A percentile compares a stretch with the other conserved stretches of the same genome.
Conservation (phyloP, 2,797 vertebrate genomes). For the Poecilia velifera region DNA sequence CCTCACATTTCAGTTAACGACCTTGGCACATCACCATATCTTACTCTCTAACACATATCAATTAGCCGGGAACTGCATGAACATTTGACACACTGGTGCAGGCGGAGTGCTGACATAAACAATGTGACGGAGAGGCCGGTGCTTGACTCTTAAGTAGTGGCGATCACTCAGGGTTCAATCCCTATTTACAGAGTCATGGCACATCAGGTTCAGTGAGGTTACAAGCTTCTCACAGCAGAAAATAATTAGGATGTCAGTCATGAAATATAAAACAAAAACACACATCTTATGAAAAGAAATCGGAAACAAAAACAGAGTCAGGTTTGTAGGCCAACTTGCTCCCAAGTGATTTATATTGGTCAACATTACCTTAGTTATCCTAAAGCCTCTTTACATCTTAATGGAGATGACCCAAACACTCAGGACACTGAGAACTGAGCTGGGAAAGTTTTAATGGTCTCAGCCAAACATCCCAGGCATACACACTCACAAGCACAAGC, state of each 20-base stretch:
- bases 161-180: conserved; percentile 27
- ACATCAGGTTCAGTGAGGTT: conserved; percentile 5
- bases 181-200: neutral
- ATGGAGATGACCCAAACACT: neutral
- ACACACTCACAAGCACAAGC: neutral
- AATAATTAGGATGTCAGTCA: neutral
- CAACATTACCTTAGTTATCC: neutral
- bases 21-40: conserved; percentile 68
- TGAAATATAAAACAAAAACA: neutral
- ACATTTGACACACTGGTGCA: conserved; percentile 45
- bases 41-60: conserved; percentile 67
- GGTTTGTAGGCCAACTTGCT: neutral
- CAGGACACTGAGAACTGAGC: neutral
- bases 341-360: neutral
- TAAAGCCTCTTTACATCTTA: neutral
- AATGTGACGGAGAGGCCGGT: conserved; percentile 36
- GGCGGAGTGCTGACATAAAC: conserved; percentile 65
- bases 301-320: neutral
- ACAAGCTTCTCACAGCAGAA: conserved; percentile 1
- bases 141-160: conserved; percentile 46
- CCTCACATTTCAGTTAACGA: conserved; percentile 74
- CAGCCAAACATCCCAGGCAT: neutral
- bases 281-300: neutral
- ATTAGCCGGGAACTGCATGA: conserved; percentile 61
- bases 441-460: neutral